Percentiles rank a stretch among this genome's conserved stretches.
Conservation (phyloP, 2,888 invertebrate genomes). For the Epinotia demarniana region DNA sequence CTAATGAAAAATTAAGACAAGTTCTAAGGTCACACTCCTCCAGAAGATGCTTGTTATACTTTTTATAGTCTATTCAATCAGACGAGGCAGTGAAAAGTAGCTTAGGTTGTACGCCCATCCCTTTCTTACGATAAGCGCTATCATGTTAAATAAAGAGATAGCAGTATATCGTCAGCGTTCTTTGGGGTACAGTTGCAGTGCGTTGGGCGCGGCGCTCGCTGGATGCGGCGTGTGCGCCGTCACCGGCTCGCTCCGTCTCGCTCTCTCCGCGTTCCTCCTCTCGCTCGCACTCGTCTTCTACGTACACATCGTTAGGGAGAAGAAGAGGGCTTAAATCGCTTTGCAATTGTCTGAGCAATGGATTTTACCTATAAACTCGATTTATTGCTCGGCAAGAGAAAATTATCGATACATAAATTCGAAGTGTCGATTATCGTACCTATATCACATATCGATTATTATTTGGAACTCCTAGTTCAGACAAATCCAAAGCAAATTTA, state of each 20-base stretch:
- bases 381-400: not conserved
- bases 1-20: no score
- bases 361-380: not conserved
- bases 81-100: not conserved
- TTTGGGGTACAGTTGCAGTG: constrained; percentile 58
- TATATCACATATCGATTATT: not conserved
- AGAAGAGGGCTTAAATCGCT: constrained; percentile 11
- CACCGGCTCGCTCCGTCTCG: constrained; percentile 73
- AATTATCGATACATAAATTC: not conserved
- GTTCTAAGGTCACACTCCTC: no score
- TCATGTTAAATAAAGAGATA: not conserved
- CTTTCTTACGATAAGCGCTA: not conserved
- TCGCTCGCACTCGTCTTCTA: constrained; percentile 67
- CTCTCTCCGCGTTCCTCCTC: constrained; percentile 71
- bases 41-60: not conserved
- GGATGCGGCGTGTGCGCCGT: constrained; percentile 68
- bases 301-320: constrained; percentile 45
- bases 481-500: not conserved
- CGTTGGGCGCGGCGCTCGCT: constrained; percentile 65
- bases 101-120: not conserved
- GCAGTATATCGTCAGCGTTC: not conserved
- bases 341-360: not conserved
- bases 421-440: not conserved
- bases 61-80: not conserved
- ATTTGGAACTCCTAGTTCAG: not conserved